Conservation (phyloP, 2,797 vertebrate species). For the Coccyzus lansbergi region DNA sequence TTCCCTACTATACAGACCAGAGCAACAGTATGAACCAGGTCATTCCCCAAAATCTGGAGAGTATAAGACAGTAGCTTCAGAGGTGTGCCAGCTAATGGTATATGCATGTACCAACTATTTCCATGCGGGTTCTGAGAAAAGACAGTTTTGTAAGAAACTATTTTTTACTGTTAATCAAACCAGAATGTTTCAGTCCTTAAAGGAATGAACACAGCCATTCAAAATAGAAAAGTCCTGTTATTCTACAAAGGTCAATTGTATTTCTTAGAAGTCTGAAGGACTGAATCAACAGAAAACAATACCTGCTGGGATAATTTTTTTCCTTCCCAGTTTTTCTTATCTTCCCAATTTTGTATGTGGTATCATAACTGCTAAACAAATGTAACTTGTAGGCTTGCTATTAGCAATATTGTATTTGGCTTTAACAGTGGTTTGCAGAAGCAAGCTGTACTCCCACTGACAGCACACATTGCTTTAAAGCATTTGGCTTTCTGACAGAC, state of each 20-base stretch:
- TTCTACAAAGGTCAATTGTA: not conserved
- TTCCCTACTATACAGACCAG: not conserved
- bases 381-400: not conserved
- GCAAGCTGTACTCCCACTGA: not conserved
- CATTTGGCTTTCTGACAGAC: not conserved
- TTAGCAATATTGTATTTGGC: not conserved
- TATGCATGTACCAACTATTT: conserved; percentile 5
- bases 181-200: conserved; percentile 28
- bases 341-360: not conserved
- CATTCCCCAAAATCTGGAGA: not conserved
- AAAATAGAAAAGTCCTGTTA: not conserved
- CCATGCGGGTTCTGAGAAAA: not conserved
- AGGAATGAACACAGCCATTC: accelerated
- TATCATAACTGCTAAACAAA: not conserved
- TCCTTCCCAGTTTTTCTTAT: not conserved
- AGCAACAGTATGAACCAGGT: not conserved
- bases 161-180: conserved; percentile 38
- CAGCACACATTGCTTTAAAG: not conserved
- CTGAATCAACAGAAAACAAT: not conserved
- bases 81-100: not conserved
- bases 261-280: not conserved
- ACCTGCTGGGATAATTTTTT: not conserved
- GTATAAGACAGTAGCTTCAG: not conserved
- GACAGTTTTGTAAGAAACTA: not conserved
- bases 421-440: not conserved